Base-by-base conservation (phyloP, 2,113 vertebrate species). In the Thalassarche chlororhynchos region DNA sequence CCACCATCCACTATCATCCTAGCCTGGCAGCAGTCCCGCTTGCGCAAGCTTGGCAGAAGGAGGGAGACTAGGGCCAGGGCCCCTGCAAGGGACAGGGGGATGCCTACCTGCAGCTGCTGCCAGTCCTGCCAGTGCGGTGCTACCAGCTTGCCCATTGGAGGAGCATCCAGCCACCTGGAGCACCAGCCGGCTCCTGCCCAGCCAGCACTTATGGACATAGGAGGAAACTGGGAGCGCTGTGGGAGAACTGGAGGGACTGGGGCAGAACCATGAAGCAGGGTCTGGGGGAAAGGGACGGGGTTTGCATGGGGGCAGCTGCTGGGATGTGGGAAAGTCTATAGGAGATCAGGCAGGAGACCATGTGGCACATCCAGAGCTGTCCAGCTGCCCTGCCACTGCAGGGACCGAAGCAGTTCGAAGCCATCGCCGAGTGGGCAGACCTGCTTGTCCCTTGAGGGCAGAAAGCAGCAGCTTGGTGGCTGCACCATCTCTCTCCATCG, bases 281-380 rank as follows among this genome's bases (percentile, higher is more conserved):
- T 36, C 60, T 61, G 17, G 36, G 28, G 36, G 26, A 68, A 61
- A 19, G 34, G 17, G 17, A 12, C 1, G 3, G 32, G 17, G 19
- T 4, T 57, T 70, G 66, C 32, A 24, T 14, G 49, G 55, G 10
- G 18, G 4, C 28, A 62, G 55, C 21, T 69, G 10, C 14, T 62
- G 55, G 42, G 18, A 69, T 8, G 28, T n/a, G 26, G 40, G 70
- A 18, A 57, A 21, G 6, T 46, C 44, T 31, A 6, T 8, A 40
- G 17, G 52, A 52, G 15, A 31, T 52, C 23, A 46, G 12, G 28
- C 81, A 57, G 69, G 25, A 69, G 97, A 21, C 98, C 96, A 25
- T 97, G 97, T 97, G 97, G 89, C 98, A 98, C 80, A 98, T 79
- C 98, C 98, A 98, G 96, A 98, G 95, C 97, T 58, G 97, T 98